Percentiles rank a stretch among this genome's conserved stretches.
phyloP scores from a whole-genome alignment of 92 coral and sea anemone species.

The Epizoanthus illoricatus region DNA sequence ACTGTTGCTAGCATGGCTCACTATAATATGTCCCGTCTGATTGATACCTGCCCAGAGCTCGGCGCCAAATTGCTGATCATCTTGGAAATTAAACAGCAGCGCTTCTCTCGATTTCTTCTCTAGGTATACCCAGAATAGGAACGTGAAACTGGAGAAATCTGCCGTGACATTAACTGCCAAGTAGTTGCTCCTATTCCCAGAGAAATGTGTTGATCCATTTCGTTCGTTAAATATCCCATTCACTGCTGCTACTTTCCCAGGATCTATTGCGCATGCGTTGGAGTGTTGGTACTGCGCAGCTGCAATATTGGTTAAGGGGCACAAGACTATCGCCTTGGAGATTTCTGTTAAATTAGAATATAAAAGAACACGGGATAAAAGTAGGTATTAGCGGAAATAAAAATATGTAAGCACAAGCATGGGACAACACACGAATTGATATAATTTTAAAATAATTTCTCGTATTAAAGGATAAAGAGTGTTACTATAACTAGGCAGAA shows the following conservation, averaged over 20 bases:
- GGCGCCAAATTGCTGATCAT: not conserved
- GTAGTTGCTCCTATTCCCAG: not conserved
- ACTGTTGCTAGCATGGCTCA: not conserved
- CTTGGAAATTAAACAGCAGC: not conserved
- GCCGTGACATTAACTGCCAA: not conserved
- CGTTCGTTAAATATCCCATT: slow-evolving; percentile 5
- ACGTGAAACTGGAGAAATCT: not conserved
- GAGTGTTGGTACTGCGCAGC: not conserved
- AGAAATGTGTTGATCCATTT: not conserved
- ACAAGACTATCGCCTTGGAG: not conserved
- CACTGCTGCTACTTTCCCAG: not conserved
- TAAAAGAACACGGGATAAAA: not conserved
- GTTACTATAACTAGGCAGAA: no score
- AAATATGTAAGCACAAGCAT: not conserved
- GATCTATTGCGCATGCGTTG: not conserved
- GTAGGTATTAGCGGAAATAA: not conserved
- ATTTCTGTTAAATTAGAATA: not conserved
- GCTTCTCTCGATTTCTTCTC: not conserved
- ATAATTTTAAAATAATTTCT: no score
- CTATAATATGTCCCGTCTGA: not conserved
- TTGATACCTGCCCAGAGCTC: not conserved
- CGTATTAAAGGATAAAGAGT: no score
- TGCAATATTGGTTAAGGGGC: not conserved
- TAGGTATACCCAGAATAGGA: not conserved
- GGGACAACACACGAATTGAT: not conserved